These are phyloP conservation scores for Crypturellus undulatus DNA, from an alignment of 2,113 vertebrate species.

Conservation along the genomic window DNA sequence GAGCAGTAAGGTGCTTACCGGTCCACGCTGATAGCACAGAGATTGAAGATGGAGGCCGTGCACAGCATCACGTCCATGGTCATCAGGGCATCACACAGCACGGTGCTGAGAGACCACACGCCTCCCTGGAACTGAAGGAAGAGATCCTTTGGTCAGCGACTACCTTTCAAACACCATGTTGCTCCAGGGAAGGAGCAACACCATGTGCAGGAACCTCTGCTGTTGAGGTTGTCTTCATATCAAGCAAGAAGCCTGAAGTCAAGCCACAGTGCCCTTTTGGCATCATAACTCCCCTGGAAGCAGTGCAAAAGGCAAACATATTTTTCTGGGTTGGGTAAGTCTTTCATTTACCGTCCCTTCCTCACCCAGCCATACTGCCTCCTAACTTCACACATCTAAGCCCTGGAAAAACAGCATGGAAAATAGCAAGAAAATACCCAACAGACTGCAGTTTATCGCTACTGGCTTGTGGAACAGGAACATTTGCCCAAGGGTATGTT, in stretches of 20 bases:
- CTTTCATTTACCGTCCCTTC: no score
- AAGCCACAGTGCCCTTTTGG: neutral
- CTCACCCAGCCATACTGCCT: no score
- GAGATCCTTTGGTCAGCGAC: neutral
- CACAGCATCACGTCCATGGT: constrained; percentile 96
- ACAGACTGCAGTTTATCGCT: neutral
- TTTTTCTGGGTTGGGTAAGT: no score
- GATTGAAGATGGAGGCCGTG: constrained; percentile 94
- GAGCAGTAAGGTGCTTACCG: constrained; percentile 73
- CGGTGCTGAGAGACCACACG: constrained; percentile 84
- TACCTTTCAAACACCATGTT: neutral
- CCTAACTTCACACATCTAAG: no score
- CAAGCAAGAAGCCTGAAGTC: neutral
- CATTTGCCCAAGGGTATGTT: neutral
- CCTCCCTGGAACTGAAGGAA: constrained; percentile 90
- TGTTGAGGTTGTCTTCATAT: neutral
- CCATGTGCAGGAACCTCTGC: fast-evolving
- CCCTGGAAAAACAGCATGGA: neutral
- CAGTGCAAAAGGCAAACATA: no score
- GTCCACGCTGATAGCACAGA: constrained; percentile 95
- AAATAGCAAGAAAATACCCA: neutral
- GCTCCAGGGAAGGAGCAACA: fast-evolving
- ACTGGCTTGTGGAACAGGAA: neutral
- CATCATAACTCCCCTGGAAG: fast-evolving
- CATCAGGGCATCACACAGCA: constrained; percentile 90